phyloP scores from a whole-genome alignment of 2,797 vertebrate genomes.

The Mormyrops boulengeri region DNA sequence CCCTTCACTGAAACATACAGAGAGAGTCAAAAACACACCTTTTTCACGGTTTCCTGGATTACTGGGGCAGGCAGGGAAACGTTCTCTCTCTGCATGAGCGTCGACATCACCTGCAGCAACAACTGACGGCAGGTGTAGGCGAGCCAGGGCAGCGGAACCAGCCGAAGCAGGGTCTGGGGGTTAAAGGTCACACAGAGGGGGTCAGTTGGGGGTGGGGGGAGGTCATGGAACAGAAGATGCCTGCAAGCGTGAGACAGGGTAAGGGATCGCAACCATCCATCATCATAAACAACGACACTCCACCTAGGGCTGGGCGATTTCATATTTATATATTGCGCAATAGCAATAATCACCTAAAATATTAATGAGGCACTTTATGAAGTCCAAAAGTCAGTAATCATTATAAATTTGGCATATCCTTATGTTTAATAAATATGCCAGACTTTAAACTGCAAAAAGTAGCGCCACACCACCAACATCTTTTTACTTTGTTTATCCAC shows the following conservation, averaged over 20 bases:
- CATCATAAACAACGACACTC: neutral
- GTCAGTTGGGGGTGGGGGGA: neutral
- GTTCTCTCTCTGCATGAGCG: slow-evolving; percentile 77
- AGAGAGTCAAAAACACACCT: slow-evolving; percentile 56
- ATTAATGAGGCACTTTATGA: no score
- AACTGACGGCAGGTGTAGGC: slow-evolving; percentile 64
- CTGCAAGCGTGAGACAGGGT: neutral
- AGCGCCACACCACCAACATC: no score
- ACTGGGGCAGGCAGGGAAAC: slow-evolving; percentile 63
- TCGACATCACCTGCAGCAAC: slow-evolving; percentile 72
- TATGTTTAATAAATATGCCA: no score
- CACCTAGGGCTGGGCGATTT: neutral
- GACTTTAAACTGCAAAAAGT: no score
- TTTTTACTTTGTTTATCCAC: no score
- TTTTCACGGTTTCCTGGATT: slow-evolving; percentile 67
- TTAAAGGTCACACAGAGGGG: neutral
- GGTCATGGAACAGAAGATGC: neutral
- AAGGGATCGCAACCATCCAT: neutral
- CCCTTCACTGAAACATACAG: neutral
- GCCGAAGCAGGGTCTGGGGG: slow-evolving; percentile 63
- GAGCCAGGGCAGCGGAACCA: slow-evolving; percentile 58
- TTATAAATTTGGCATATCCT: no score
- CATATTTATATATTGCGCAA: no score
- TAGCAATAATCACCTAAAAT: no score
- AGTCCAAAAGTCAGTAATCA: no score